Conservation (phyloP, 53 echinoderm and acorn worm genomes). For the Arbacia lixula region DNA sequence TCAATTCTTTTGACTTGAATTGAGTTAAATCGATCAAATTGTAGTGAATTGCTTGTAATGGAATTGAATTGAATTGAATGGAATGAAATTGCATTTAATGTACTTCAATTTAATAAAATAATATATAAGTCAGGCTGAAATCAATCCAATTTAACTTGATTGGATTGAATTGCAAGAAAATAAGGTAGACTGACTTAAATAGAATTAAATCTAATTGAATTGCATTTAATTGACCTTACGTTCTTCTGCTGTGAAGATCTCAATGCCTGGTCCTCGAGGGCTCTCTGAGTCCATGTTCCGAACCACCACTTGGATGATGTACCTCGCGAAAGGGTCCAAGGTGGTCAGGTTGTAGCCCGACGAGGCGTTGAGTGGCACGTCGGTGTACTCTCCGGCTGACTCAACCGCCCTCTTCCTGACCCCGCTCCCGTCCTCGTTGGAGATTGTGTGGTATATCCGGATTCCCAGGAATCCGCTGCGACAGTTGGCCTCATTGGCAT, state of each 20-base stretch:
- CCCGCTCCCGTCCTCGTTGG: neutral
- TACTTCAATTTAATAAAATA: too few relatives aligned
- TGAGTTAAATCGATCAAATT: too few relatives aligned
- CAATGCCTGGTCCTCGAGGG: neutral
- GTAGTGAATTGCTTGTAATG: too few relatives aligned
- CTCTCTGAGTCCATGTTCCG: slow-evolving; percentile 35
- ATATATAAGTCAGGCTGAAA: too few relatives aligned
- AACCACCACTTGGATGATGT: slow-evolving; percentile 9
- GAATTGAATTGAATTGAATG: too few relatives aligned
- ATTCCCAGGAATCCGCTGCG: slow-evolving; percentile 7
- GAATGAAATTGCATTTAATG: too few relatives aligned
- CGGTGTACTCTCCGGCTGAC: neutral
- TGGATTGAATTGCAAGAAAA: too few relatives aligned
- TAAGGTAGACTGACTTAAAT: too few relatives aligned
- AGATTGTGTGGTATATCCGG: slow-evolving; percentile 10
- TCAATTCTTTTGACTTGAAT: too few relatives aligned
- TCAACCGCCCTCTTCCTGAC: slow-evolving; percentile 16
- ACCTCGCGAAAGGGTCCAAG: slow-evolving; percentile 20
- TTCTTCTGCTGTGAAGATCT: neutral
- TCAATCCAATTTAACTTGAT: too few relatives aligned
- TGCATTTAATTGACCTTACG: neutral
- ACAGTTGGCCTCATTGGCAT: slow-evolving; percentile 4
- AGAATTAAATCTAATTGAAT: neutral
- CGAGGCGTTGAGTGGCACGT: slow-evolving; percentile 2
- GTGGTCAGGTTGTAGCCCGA: neutral